Evolutionary conservation across 2,797 vertebrate species (phyloP).

Genomic region (Okamejei kenojei): DNA sequence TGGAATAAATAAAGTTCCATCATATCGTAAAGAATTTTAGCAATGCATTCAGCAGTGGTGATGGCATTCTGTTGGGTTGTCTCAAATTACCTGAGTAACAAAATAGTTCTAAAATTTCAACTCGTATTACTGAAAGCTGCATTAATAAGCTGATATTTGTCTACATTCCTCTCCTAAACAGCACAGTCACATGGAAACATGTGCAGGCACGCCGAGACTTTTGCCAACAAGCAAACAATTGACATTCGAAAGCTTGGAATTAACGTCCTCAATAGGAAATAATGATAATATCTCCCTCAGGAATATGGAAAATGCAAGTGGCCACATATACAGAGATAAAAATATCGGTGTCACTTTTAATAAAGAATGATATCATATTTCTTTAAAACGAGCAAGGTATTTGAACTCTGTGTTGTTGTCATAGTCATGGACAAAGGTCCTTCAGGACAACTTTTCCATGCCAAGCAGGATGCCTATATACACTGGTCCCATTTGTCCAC

Average conservation of each 20-base stretch:
- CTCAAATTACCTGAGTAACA: neutral
- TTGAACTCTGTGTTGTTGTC: too few relatives aligned
- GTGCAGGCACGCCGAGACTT: too few relatives aligned
- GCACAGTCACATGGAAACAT: neutral
- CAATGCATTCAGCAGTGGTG: neutral
- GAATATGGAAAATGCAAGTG: neutral
- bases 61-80: neutral
- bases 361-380: neutral
- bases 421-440: too few relatives aligned
- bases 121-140: neutral
- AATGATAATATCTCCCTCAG: neutral
- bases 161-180: neutral
- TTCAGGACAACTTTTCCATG: too few relatives aligned
- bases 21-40: neutral
- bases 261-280: neutral
- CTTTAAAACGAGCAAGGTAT: neutral
- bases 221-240: neutral
- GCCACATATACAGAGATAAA: neutral
- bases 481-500: too few relatives aligned
- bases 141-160: neutral
- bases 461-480: too few relatives aligned
- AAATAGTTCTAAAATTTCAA: neutral
- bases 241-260: neutral
- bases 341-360: neutral
- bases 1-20: too few relatives aligned